These are phyloP conservation scores for Arenaria interpres DNA, from an alignment of 2,113 vertebrate genomes.

Conservation along the genomic window DNA sequence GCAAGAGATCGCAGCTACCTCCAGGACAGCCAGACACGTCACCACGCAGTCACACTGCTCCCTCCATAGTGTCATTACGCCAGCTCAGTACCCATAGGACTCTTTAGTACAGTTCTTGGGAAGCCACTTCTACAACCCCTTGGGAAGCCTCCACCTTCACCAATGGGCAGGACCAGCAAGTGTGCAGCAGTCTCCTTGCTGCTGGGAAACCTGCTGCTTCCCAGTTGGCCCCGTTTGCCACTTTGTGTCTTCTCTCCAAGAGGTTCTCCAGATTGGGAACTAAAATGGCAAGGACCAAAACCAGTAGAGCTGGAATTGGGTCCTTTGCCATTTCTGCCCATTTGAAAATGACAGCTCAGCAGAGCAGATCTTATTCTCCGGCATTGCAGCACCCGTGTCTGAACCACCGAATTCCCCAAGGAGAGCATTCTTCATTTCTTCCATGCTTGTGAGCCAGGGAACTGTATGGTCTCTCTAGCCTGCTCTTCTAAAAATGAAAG, in stretches of 20 bases:
- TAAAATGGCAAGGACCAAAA: not conserved
- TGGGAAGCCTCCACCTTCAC: not conserved
- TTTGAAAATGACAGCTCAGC: not conserved
- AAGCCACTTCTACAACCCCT: too few species aligned
- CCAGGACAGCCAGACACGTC: not conserved
- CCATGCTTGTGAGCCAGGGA: not conserved
- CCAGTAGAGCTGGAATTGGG: not conserved
- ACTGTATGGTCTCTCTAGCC: not conserved
- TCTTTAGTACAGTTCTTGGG: not conserved
- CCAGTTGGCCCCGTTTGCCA: not conserved
- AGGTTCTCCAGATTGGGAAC: not conserved
- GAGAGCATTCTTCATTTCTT: too few species aligned
- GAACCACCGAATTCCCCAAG: fast-evolving
- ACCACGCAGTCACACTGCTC: not conserved
- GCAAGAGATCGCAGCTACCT: not conserved
- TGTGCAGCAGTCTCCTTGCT: fast-evolving
- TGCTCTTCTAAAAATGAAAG: not conserved
- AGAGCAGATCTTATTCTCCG: not conserved
- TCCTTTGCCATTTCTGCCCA: not conserved
- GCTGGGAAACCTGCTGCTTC: not conserved
- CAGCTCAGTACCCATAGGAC: not conserved
- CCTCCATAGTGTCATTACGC: not conserved
- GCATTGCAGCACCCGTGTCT: not conserved
- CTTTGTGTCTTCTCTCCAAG: fast-evolving
- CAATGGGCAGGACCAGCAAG: not conserved